Evolutionary conservation across 1,140 invertebrate genomes (phyloP).

Genomic region (Bombus waltoni): DNA sequence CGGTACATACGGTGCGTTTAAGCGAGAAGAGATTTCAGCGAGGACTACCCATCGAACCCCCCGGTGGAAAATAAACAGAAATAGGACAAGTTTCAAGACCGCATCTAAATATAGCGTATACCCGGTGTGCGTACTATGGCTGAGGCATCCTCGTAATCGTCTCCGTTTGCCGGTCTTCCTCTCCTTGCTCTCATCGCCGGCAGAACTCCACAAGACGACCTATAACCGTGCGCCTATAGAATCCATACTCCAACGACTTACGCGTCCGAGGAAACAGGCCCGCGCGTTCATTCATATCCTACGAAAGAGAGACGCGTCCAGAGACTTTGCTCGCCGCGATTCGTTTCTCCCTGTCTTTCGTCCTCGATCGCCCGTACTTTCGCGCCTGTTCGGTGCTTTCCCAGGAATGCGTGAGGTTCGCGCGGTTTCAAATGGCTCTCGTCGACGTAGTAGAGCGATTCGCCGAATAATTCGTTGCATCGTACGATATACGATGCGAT

Average conservation of each 20-base stretch:
- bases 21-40: slow-evolving; percentile 2
- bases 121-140: slow-evolving; percentile 50
- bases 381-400: not conserved
- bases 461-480: too few species aligned
- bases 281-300: slow-evolving; percentile 63
- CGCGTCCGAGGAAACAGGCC: slow-evolving; percentile 45
- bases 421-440: not conserved
- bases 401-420: not conserved
- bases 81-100: slow-evolving; percentile 78
- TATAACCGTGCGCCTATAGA: not conserved
- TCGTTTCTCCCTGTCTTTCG: not conserved
- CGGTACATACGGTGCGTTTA: not conserved
- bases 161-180: slow-evolving; percentile 51
- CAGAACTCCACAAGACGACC: slow-evolving; percentile 30
- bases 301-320: slow-evolving; percentile 32
- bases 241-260: slow-evolving; percentile 1
- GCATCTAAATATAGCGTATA: slow-evolving; percentile 77
- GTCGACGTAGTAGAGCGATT: not conserved
- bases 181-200: slow-evolving; percentile 21
- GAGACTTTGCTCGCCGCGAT: slow-evolving; percentile 8
- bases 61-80: slow-evolving; percentile 73
- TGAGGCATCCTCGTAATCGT: slow-evolving; percentile 63
- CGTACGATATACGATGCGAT: too few species aligned
- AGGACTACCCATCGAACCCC: slow-evolving; percentile 37
- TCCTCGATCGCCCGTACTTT: not conserved